phyloP scores from a whole-genome alignment of 1,140 invertebrate species.

The Acromyrmex echinatior region DNA sequence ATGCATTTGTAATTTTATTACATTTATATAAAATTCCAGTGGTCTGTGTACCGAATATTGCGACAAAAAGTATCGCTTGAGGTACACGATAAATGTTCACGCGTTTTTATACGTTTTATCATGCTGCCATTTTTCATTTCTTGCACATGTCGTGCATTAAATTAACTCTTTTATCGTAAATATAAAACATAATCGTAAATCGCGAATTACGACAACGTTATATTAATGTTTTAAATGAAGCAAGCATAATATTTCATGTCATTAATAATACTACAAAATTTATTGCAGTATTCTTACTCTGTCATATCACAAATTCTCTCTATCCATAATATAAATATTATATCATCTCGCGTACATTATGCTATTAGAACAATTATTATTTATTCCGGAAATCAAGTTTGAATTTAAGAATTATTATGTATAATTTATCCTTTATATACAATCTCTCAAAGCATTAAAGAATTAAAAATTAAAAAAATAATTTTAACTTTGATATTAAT shows the following conservation, averaged over 20 bases:
- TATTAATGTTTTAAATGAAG: conserved; percentile 46
- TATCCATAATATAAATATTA: conserved; percentile 9
- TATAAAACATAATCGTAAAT: conserved; percentile 48
- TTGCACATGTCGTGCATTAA: conserved; percentile 14
- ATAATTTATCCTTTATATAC: neutral
- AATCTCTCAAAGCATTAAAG: neutral
- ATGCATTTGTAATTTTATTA: conserved; percentile 11
- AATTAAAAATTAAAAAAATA: neutral
- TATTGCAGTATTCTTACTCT: conserved; percentile 7
- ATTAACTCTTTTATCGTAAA: conserved; percentile 47
- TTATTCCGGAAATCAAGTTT: neutral
- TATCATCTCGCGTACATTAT: conserved; percentile 17
- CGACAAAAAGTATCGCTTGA: conserved; percentile 32
- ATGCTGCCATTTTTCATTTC: conserved; percentile 29
- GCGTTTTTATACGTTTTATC: conserved; percentile 39
- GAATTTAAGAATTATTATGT: conserved; percentile 36
- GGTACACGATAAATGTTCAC: conserved; percentile 38
- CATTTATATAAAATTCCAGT: neutral
- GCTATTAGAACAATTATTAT: neutral
- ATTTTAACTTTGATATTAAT: neutral
- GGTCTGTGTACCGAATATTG: neutral
- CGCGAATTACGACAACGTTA: conserved; percentile 1
- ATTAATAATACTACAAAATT: conserved; percentile 41
- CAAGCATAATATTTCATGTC: conserved; percentile 24
- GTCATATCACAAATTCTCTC: conserved; percentile 29